These are phyloP conservation scores for Hesperia comma DNA, from an alignment of 2,888 invertebrate species.

Conservation along the genomic window DNA sequence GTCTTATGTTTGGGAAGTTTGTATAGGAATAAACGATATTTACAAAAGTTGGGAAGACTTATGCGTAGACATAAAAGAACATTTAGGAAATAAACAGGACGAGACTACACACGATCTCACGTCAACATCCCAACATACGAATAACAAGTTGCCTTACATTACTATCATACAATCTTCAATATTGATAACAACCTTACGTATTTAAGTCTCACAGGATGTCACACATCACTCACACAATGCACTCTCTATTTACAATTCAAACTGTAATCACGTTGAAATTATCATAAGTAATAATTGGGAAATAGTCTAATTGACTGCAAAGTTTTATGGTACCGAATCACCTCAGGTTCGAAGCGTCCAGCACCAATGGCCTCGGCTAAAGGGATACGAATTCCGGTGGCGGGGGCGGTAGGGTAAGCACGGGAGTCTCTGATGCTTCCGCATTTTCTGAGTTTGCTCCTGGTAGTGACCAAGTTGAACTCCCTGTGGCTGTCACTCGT, in stretches of 20 bases:
- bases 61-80: slow-evolving; percentile 70
- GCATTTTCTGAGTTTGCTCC: slow-evolving; percentile 76
- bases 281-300: slow-evolving; percentile 70
- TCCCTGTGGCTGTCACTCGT: slow-evolving; percentile 93
- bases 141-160: slow-evolving; percentile 70
- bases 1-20: slow-evolving; percentile 84
- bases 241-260: slow-evolving; percentile 73
- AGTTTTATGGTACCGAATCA: slow-evolving; percentile 75
- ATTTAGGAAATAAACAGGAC: slow-evolving; percentile 66
- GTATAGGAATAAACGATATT: slow-evolving; percentile 79
- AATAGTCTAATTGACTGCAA: slow-evolving; percentile 79
- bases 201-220: slow-evolving; percentile 76
- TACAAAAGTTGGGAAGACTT: slow-evolving; percentile 82
- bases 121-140: slow-evolving; percentile 64
- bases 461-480: slow-evolving; percentile 92
- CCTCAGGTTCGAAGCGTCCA: slow-evolving; percentile 75
- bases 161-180: slow-evolving; percentile 63
- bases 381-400: slow-evolving; percentile 81
- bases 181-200: slow-evolving; percentile 81
- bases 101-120: slow-evolving; percentile 57
- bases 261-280: slow-evolving; percentile 67
- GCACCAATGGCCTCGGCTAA: slow-evolving; percentile 80
- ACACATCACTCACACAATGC: slow-evolving; percentile 72
- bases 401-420: slow-evolving; percentile 81
- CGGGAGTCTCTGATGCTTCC: slow-evolving; percentile 72